phyloP scores from a whole-genome alignment of 2,888 invertebrate species.

The Allacma fusca region DNA sequence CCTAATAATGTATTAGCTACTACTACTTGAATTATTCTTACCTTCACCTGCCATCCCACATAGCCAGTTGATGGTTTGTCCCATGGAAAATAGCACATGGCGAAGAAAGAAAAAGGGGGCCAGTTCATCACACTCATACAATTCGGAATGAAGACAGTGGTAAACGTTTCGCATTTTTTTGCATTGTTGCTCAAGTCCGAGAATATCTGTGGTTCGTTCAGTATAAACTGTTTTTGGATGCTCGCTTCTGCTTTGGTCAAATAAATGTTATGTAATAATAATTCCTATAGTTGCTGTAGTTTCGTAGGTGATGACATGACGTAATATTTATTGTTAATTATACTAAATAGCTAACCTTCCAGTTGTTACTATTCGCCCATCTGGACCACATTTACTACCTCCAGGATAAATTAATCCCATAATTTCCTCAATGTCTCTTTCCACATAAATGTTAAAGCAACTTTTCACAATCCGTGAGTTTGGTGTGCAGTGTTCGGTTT shows the following conservation, averaged over 20 bases:
- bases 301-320: too few relatives aligned
- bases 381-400: background rate
- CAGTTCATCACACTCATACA: constrained; percentile 31
- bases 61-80: constrained; percentile 29
- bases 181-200: background rate
- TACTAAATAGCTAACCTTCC: too few relatives aligned
- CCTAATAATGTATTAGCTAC: too few relatives aligned
- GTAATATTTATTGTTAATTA: too few relatives aligned
- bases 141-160: constrained; percentile 27
- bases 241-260: too few relatives aligned
- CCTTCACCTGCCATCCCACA: constrained; percentile 25
- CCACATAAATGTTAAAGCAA: constrained; percentile 30
- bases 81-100: constrained; percentile 28
- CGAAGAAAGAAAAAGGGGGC: constrained; percentile 38
- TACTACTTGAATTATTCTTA: background rate
- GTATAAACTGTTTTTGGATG: background rate
- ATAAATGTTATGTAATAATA: too few relatives aligned
- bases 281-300: too few relatives aligned
- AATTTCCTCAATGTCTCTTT: constrained; percentile 12
- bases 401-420: constrained; percentile 14
- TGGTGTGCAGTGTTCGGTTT: constrained; percentile 12
- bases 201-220: background rate
- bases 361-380: too few relatives aligned
- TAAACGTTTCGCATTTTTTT: constrained; percentile 17
- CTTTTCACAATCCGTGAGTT: constrained; percentile 20